Base-by-base conservation (phyloP, 2,113 vertebrate genomes). In the Dipodomys ordii region DNA sequence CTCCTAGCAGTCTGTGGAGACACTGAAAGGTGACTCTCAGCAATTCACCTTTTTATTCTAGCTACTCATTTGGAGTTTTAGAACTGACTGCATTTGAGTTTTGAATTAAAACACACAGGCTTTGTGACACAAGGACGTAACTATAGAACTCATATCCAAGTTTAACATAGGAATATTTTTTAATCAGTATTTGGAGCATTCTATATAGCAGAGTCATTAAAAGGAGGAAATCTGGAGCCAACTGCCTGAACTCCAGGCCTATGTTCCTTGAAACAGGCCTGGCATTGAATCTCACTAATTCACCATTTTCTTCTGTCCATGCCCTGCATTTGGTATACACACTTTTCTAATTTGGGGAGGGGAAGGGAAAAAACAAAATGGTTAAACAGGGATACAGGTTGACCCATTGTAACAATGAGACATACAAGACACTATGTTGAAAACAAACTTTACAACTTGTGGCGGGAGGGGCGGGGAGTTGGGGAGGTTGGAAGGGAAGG, bases 271-370 rank as follows among this genome's bases (percentile, higher is more conserved):
- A 87, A 95, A 87, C 27, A 69, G 49, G 18, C 23, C 25, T 79
- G 57, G 18, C 19, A 16, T 94, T 83, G 88, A 60, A 23, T 86
- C 60, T 83, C 87, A 22, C 57, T 87, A 81, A 89, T 91, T 87
- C 30, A 79, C 18, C 62, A 64, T 76, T 23, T 15, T 88, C 19
- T 49, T 92, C 12, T 78, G 19, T 64, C 5, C 5, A 5, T 39
- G 39, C 39, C 39, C 39, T 39, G 39, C 39, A 39, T 39, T 39
- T 39, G 39, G 39, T 39, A 39, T 39, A 39, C 5, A 39, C 39
- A 39, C 39, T 39, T 39, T 39, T 39, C 39, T 39, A 39, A 39
- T 39, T 39, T 39, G 39, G 39, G 39, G 39, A 39, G 39, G 39
- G 39, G 5, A 39, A 6, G 39, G 39, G 39, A 39, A 39, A 39